phyloP scores from a whole-genome alignment of 2,888 invertebrate species.

The Xestia c-nigrum region DNA sequence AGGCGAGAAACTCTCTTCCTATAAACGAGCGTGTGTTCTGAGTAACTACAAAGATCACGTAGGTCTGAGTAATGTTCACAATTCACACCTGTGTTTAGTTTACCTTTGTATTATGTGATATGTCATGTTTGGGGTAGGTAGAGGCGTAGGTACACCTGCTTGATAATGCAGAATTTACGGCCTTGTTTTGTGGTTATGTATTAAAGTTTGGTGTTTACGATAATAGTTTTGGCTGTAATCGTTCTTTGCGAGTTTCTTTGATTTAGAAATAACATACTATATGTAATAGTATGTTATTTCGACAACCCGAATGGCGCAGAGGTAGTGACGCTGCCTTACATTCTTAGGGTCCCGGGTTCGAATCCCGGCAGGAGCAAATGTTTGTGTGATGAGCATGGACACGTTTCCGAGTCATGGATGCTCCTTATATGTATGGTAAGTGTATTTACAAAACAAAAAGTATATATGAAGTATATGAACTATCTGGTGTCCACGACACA shows the following conservation, averaged over 20 bases:
- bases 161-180: constrained; percentile 30
- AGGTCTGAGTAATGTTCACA: constrained; percentile 46
- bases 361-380: no score
- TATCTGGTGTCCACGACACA: no score
- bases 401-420: no score
- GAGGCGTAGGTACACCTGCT: constrained; percentile 6
- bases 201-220: neutral
- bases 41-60: constrained; percentile 51
- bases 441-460: no score
- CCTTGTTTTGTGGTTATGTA: neutral
- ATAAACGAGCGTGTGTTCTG: constrained; percentile 19
- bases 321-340: no score
- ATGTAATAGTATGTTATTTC: no score
- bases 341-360: no score
- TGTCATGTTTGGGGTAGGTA: constrained; percentile 45
- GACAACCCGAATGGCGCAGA: no score
- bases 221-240: neutral
- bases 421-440: no score
- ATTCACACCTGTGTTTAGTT: constrained; percentile 55
- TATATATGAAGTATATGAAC: no score
- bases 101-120: constrained; percentile 42
- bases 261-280: neutral
- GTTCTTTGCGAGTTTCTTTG: no score
- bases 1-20: neutral
- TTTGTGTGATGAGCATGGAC: no score